Conservation (phyloP, 2,113 vertebrate species). For the Irena cyanogastra region DNA sequence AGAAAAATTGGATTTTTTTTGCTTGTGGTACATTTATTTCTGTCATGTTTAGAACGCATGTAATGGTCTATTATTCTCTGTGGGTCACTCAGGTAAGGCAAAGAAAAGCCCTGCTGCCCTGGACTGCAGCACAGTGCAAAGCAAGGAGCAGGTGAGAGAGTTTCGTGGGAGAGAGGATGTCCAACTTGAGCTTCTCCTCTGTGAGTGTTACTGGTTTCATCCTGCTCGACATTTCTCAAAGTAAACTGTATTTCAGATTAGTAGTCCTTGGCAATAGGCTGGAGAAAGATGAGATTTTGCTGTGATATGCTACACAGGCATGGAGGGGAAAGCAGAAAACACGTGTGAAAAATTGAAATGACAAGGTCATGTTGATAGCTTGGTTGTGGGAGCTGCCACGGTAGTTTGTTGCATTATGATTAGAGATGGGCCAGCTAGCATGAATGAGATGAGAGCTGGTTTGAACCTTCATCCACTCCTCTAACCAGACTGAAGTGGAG, state of each 20-base stretch:
- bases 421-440: slow-evolving; percentile 2
- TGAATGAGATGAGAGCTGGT: neutral
- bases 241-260: slow-evolving; percentile 4
- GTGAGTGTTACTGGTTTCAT: slow-evolving; percentile 2
- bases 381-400: neutral
- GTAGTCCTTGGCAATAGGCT: neutral
- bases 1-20: neutral
- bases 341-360: slow-evolving; percentile 50
- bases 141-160: neutral
- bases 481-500: neutral
- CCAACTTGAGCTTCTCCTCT: neutral
- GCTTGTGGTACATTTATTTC: neutral
- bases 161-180: neutral
- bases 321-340: neutral
- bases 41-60: neutral
- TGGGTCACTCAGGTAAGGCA: neutral
- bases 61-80: neutral
- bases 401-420: neutral
- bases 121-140: neutral
- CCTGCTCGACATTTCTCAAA: slow-evolving; percentile 17
- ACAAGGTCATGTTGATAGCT: slow-evolving; percentile 22
- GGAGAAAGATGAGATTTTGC: slow-evolving; percentile 46
- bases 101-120: neutral
- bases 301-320: neutral
- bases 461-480: neutral